Base-by-base conservation (phyloP, 2,888 invertebrate species). In the Amphipoea lucens region DNA sequence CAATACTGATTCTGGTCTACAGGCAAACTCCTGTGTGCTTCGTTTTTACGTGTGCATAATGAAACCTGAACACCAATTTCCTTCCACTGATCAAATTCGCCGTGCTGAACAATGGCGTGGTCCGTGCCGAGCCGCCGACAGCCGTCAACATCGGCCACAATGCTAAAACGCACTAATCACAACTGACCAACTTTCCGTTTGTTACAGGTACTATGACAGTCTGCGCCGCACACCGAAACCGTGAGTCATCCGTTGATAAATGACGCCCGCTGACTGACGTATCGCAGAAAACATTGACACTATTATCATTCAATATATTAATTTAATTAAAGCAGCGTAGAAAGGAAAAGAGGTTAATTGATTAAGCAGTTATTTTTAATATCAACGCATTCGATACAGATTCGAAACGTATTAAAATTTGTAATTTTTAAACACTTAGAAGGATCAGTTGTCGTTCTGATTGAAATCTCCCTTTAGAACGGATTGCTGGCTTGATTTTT, bases 161-260 rank as follows among this genome's bases (percentile, higher is more conserved):
- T 84, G 82, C 87, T 89, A 90, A 90, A 87, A 83, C 87, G 86
- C 82, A 90, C 89, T 88, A 91, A 86, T 88, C 83, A 83, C 83
- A 87, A 92, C 90, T 92, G 87, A 92, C 91, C 90, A 92, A 92
- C 90, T 94, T 93, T 94, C 90, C 90, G 89, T 92, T 90, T 94
- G 93, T 96, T 96, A 82, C 96, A 96, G 96, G 96, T 96, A 96
- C 94, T 93, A 95, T 95, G 96, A 95, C 94, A 91, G 93, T 94
- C 94, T 94, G 92, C 95, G 92, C 92, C 94, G 93, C 91, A 91
- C 93, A 91, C 89, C 92, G 92, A 89, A 85, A 94, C 93, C 94
- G 96, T 96, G 96, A 96, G 96, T 96, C 95, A 94, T 92, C 85
- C 90, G 90, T 90, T 91, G 91, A 92, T 94, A 93, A 94, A 92